Evolutionary conservation across 2,888 invertebrate species (phyloP), one percentile per base, ranked within the genome.

Genomic region (Drosophila glabriapex): DNA sequence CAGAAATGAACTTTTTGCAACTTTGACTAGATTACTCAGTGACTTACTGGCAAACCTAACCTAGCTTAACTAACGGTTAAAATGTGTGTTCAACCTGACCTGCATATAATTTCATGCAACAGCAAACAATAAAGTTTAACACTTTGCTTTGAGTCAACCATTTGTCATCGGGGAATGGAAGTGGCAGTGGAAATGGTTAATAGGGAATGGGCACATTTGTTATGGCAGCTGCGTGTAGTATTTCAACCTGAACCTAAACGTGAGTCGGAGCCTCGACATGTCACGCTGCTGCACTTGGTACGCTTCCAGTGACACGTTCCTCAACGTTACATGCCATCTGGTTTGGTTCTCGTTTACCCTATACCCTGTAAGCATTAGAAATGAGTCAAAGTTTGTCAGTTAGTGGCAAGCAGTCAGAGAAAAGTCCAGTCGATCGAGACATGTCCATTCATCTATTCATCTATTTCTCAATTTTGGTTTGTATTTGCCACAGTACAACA

Each of bases 71-170:
- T 60, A 68, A 64, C 72, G 65, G 83, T 61, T 54, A 31, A 63
- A 54, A 65, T 52, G 35, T 50, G 22, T 52, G 28, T 35, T 49
- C 61, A 33, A 79, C 72, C 66, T 75, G 85, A 86, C 73, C 80
- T 77, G 87, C 89, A 89, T 87, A 82, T 84, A 60, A 86, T 85
- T 84, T 89, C 80, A 80, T 68, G 68, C 70, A 52, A 74, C 35
- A 65, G 62, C 33, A 61, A 64, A 35, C 73, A 68, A 37, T 22
- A 29, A 37, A 68, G 67, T 65, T 63, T 63, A 67, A 70, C 73
- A 74, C 71, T 72, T 60, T 58, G 53, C 53, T 58, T 28, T 29
- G 22, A 64, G 37, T 50, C 54, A 25, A 43, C 43, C 56, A 75
- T 82, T 80, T 83, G 73, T 69, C 70, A 74, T 39, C 64, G 65